Base-by-base conservation (phyloP, 2,113 vertebrate genomes). In the Rhinolophus ferrumequinum region DNA sequence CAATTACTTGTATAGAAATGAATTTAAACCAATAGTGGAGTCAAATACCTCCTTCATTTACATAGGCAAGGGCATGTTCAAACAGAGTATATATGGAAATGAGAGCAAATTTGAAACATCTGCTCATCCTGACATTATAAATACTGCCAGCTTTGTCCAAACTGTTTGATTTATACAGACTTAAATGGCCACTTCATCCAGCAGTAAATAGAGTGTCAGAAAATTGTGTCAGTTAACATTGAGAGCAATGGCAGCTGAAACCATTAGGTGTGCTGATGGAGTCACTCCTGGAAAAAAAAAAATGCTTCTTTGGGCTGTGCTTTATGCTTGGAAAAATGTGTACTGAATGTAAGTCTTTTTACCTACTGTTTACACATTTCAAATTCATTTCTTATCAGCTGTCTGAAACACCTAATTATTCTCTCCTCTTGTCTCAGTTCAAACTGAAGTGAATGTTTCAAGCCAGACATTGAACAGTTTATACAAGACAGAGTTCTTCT, bases 31-130 rank as follows among this genome's bases (percentile, higher is more conserved):
- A 98, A 98, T 73, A 98, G 92, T 90, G 97, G 97, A 98, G 97
- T 97, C 96, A 89, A 98, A 96, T 95, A 97, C 93, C 96, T 98
- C 96, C 95, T 97, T 98, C 97, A 99, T 99, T 99, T 99, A 98
- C 99, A 99, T 98, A 98, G 76, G 95, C 98, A 98, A 98, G 98
- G 97, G 95, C 97, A 99, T 95, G 96, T 97, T 98, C 98, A 98
- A 98, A 99, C 99, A 98, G 99, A 99, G 99, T 99, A 99, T 98
- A 98, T 98, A 99, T 99, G 99, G 98, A 99, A 99, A 99, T 99
- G 98, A 99, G 98, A 98, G 98, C 97, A 98, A 98, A 99, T 99
- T 98, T 98, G 97, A 99, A 99, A 99, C 99, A 99, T 99, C 99
- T 99, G 99, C 99, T 99, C 98, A 98, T 96, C 95, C 98, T 98